Evolutionary conservation across 1,140 invertebrate genomes (phyloP).

Genomic region (Micrasema minimum): DNA sequence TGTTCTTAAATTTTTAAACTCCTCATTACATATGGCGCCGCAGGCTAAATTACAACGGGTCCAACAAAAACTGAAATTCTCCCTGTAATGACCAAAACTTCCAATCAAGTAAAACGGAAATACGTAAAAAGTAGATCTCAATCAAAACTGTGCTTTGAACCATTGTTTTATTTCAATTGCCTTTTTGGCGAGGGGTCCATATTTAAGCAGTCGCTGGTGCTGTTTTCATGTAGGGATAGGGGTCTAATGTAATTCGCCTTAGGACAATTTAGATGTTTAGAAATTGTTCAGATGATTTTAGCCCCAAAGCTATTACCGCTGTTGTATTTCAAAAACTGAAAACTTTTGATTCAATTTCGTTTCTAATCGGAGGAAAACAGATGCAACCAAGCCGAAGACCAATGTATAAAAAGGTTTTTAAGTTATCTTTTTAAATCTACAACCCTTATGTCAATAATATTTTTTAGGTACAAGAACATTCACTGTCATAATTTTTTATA

Average conservation of each 20-base stretch:
- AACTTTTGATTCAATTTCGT: constrained; percentile 17
- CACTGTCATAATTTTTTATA: too few species aligned
- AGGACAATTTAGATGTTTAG: constrained; percentile 30
- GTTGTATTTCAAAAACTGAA: constrained; percentile 25
- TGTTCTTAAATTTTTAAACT: constrained; percentile 37
- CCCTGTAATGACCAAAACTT: background rate
- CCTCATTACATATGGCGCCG: constrained; percentile 27
- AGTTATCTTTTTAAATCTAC: too few species aligned
- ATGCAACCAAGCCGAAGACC: constrained; percentile 11
- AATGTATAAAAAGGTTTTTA: background rate
- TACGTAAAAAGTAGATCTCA: background rate
- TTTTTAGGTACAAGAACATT: too few species aligned
- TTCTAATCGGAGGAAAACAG: constrained; percentile 17
- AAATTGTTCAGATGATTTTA: constrained; percentile 28
- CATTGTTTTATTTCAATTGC: background rate
- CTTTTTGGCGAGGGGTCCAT: background rate
- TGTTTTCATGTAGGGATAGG: background rate
- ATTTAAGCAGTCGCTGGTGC: background rate
- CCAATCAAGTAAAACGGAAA: background rate
- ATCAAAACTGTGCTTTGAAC: background rate
- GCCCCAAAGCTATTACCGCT: constrained; percentile 10
- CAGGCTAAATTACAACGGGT: constrained; percentile 10
- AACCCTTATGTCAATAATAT: too few species aligned
- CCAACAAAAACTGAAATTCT: constrained; percentile 16
- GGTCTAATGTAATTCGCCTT: constrained; percentile 18